phyloP scores from a whole-genome alignment of 2,113 vertebrate genomes.

The Grammomys surdaster region DNA sequence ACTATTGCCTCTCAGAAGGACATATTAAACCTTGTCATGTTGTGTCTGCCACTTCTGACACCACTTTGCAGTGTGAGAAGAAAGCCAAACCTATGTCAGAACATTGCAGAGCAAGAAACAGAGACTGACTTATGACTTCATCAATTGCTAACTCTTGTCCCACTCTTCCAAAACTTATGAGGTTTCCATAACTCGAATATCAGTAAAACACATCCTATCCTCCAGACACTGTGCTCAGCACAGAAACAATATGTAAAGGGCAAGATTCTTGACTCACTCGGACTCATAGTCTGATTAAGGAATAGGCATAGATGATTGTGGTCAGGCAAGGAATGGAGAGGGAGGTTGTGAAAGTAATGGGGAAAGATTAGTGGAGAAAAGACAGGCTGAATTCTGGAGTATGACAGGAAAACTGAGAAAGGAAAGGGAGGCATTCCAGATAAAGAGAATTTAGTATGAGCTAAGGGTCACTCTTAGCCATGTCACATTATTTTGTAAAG shows the following conservation, averaged over 20 bases:
- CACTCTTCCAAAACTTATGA: not conserved
- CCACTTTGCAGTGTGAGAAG: not conserved
- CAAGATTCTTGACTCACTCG: not conserved
- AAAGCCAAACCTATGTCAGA: not conserved
- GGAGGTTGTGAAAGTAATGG: not conserved
- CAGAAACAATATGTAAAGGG: not conserved
- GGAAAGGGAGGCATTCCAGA: not conserved
- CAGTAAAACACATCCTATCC: not conserved
- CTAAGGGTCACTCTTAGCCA: not conserved
- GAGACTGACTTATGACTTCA: not conserved
- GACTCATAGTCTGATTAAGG: not conserved
- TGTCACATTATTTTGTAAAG: not conserved
- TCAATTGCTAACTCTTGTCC: not conserved
- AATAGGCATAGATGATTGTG: not conserved
- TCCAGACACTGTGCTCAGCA: not conserved
- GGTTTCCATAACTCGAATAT: not conserved
- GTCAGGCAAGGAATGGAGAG: not conserved
- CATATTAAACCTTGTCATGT: not conserved
- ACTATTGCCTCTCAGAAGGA: not conserved
- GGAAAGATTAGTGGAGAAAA: not conserved
- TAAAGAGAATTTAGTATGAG: not conserved
- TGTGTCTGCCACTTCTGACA: not conserved
- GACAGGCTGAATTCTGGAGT: not conserved
- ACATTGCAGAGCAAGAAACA: not conserved
- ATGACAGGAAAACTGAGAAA: accelerated